Evolutionary conservation across 1,140 invertebrate species (phyloP), one percentile per base, ranked within the genome.

Genomic region (Drosophila paulistorum): DNA sequence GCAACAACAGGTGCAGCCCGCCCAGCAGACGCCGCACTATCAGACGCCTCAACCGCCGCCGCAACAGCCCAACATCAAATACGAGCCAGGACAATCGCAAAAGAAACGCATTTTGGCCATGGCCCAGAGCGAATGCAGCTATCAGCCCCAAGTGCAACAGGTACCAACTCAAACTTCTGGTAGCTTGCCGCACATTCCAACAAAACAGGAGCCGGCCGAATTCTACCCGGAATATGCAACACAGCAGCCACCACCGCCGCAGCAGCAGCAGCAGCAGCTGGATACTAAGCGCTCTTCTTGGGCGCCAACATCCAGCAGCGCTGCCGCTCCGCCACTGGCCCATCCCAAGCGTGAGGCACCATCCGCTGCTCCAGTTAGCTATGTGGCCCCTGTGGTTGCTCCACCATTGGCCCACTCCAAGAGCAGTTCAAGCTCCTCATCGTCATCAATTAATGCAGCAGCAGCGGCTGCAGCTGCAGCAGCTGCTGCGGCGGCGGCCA

Each of bases 41-140:
- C 71, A 64, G 23, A 59, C 57, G 9, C 71, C 75, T 58, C 71
- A 78, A 6, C 80, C 79, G 54, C 65, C 70, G 42, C 77, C 30
- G 30, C 30, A 30, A 7, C 30, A 79, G 65, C 77, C 91, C 0
- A 92, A 63, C 63, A 90, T 90, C 10, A 93, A 93, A 69, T 93
- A 93, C 59, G 92, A 92, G 60, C 90, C 93, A 14, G 92, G 94
- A n/a, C 95, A 95, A 79, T 96, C 97, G 11, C 96, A 97, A 92
- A 98, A 98, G 94, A 98, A 98, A 92, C 94, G 97, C 45, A 93
- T 98, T 51, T 91, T 98, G 77, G 96, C 97, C 17, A 93, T 94
- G 92, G 96, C 96, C 13, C 97, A 98, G 92, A 96, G 96, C 37
- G 97, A 97, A 90, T 97, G 96, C 48, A 72, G 60, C 82, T 95